Conservation (phyloP, 2,113 vertebrate genomes). For the Stegostoma tigrinum region DNA sequence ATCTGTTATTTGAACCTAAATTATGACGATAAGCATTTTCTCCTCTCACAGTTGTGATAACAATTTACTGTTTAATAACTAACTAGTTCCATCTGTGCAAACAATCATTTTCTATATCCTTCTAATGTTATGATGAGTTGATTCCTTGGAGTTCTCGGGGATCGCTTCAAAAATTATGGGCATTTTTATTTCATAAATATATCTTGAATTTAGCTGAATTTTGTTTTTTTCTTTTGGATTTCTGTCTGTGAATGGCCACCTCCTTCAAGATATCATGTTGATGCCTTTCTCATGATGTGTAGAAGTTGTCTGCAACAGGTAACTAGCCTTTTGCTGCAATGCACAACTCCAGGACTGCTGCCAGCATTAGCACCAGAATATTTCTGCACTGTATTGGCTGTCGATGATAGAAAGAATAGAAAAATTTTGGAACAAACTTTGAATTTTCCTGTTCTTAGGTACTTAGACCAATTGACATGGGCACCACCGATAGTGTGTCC, state of each 20-base stretch:
- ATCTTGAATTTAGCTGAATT: not conserved
- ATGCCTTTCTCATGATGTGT: not conserved
- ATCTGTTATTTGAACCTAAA: not conserved
- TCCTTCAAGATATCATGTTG: not conserved
- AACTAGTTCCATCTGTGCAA: not conserved
- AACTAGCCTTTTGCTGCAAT: not conserved
- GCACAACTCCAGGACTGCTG: not conserved
- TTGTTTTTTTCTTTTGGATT: not conserved
- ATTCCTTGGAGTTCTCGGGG: not conserved
- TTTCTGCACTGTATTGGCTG: not conserved
- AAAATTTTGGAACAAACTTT: not conserved
- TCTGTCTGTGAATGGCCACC: not conserved
- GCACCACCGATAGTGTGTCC: not conserved
- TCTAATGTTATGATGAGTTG: not conserved
- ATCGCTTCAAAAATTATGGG: not conserved
- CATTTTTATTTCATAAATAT: not conserved
- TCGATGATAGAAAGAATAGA: not conserved
- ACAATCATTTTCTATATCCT: not conserved
- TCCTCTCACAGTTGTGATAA: too few relatives aligned
- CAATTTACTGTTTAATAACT: not conserved
- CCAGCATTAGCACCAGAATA: not conserved
- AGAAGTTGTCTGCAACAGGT: not conserved
- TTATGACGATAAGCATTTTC: too few relatives aligned
- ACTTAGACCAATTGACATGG: not conserved
- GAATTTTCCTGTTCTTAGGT: not conserved